These are phyloP conservation scores for Drosophila triauraria DNA, from an alignment of 1,140 invertebrate species.

Conservation along the genomic window DNA sequence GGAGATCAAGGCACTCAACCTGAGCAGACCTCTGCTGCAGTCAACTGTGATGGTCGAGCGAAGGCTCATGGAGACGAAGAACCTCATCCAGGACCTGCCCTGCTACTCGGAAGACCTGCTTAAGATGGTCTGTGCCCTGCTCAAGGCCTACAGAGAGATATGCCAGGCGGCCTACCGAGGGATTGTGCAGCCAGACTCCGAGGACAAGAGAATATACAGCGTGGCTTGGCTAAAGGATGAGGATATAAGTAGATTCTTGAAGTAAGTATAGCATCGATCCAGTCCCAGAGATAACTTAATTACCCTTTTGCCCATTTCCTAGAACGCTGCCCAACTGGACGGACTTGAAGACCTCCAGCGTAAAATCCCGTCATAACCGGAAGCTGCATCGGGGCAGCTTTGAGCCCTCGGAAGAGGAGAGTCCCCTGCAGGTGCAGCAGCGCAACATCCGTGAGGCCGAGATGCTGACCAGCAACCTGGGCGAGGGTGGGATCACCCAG, in stretches of 20 bases:
- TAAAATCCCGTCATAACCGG: slow-evolving; percentile 79
- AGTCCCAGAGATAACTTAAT: background rate
- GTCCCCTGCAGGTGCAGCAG: slow-evolving; percentile 91
- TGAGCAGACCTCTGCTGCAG: slow-evolving; percentile 90
- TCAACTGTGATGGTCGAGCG: slow-evolving; percentile 89
- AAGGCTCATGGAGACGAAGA: slow-evolving; percentile 89
- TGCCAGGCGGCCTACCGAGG: slow-evolving; percentile 91
- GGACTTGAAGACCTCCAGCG: slow-evolving; percentile 88
- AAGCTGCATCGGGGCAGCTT: slow-evolving; percentile 76
- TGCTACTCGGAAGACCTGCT: slow-evolving; percentile 84
- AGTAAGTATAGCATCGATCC: slow-evolving; percentile 85
- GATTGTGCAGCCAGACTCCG: slow-evolving; percentile 92
- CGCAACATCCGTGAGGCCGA: slow-evolving; percentile 95
- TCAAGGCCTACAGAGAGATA: slow-evolving; percentile 91
- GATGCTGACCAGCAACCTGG: slow-evolving; percentile 95
- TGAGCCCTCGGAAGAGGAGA: slow-evolving; percentile 88
- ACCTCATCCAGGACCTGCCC: slow-evolving; percentile 90
- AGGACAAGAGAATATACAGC: slow-evolving; percentile 93
- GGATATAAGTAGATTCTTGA: slow-evolving; percentile 95
- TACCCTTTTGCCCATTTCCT: slow-evolving; percentile 8
- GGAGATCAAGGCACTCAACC: slow-evolving; percentile 87
- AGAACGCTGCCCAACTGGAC: slow-evolving; percentile 94
- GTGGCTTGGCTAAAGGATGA: slow-evolving; percentile 97
- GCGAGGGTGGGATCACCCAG: slow-evolving; percentile 93
- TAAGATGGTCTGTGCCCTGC: slow-evolving; percentile 83